Evolutionary conservation across 2,888 invertebrate genomes (phyloP).

Genomic region (Cybosia mesomella): DNA sequence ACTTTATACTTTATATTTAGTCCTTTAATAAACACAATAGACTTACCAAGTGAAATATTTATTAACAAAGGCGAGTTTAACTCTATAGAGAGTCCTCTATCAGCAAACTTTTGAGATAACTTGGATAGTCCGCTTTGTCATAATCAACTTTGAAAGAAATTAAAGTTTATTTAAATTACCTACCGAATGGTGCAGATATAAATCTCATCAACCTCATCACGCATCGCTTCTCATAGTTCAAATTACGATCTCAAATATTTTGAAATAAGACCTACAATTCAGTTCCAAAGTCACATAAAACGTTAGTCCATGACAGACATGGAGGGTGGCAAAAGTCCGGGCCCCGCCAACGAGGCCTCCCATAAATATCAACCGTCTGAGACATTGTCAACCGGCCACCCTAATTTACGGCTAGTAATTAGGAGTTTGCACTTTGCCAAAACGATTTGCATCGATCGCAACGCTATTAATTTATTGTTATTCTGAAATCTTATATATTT

Average conservation of each 20-base stretch:
- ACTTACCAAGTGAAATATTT: too few species aligned
- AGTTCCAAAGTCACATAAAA: slow-evolving; percentile 58
- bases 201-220: slow-evolving; percentile 25
- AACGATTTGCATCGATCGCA: slow-evolving; percentile 85
- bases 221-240: slow-evolving; percentile 41
- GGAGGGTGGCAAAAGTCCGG: slow-evolving; percentile 70
- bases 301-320: slow-evolving; percentile 70
- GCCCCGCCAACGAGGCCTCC: slow-evolving; percentile 70
- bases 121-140: too few species aligned
- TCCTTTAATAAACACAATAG: too few species aligned
- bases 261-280: slow-evolving; percentile 50
- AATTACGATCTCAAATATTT: slow-evolving; percentile 44
- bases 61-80: too few species aligned
- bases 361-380: slow-evolving; percentile 85
- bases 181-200: neutral
- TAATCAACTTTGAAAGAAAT: too few species aligned
- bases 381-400: slow-evolving; percentile 86
- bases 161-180: neutral
- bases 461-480: slow-evolving; percentile 49
- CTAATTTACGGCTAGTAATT: slow-evolving; percentile 86
- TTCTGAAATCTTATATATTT: slow-evolving; percentile 24
- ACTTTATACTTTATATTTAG: too few species aligned
- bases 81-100: too few species aligned
- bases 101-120: too few species aligned
- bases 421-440: slow-evolving; percentile 87